Evolutionary conservation across 2,888 invertebrate genomes (phyloP).

Genomic region (Blastobasis adustella): DNA sequence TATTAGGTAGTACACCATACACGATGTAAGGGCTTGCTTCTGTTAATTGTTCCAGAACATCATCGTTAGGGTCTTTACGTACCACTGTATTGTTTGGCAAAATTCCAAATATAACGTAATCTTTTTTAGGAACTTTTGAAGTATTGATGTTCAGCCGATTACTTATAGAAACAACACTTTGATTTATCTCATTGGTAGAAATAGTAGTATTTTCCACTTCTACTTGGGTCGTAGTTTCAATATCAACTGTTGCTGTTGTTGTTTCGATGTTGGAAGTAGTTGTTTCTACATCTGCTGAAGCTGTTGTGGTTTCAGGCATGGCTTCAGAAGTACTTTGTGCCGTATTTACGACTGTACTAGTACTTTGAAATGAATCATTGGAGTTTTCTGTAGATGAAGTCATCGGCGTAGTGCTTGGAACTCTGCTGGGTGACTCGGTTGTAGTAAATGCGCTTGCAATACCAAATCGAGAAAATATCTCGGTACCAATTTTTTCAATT

Average conservation of each 20-base stretch:
- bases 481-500: slow-evolving; percentile 8
- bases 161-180: slow-evolving; percentile 26
- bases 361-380: slow-evolving; percentile 8
- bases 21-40: slow-evolving; percentile 82
- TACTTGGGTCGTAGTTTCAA: slow-evolving; percentile 29
- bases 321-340: slow-evolving; percentile 23
- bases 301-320: slow-evolving; percentile 26
- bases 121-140: slow-evolving; percentile 71
- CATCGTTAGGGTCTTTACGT: slow-evolving; percentile 81
- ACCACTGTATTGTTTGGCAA: slow-evolving; percentile 86
- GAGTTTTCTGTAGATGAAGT: too few relatives aligned
- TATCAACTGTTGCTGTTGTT: slow-evolving; percentile 23
- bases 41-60: slow-evolving; percentile 78
- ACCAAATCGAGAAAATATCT: slow-evolving; percentile 10
- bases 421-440: neutral
- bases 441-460: slow-evolving; percentile 6
- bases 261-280: slow-evolving; percentile 23
- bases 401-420: neutral
- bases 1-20: slow-evolving; percentile 85
- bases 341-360: neutral
- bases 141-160: slow-evolving; percentile 32
- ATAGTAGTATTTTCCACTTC: slow-evolving; percentile 24
- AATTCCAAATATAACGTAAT: slow-evolving; percentile 84
- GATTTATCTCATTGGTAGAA: slow-evolving; percentile 26
- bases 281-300: slow-evolving; percentile 26